Evolutionary conservation across 2,797 vertebrate species (phyloP).

Genomic region (Benthosema pterotum): DNA sequence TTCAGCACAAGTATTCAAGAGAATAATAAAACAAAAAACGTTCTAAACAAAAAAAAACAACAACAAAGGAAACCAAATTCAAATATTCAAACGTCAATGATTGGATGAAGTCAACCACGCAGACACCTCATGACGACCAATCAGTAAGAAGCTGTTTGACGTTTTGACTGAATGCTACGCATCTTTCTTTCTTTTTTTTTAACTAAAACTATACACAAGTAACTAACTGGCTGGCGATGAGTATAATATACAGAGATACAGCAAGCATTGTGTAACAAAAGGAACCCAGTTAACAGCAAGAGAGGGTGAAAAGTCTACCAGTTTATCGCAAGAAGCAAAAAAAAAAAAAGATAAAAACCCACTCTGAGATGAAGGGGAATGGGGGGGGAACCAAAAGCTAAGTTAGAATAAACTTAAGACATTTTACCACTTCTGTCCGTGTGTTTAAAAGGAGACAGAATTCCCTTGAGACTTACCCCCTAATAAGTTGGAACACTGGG

Average conservation of each 20-base stretch:
- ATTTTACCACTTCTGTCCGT: slow-evolving; percentile 47
- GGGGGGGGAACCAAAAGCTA: slow-evolving; percentile 56
- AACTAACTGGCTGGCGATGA: slow-evolving; percentile 50
- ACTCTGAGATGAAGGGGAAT: slow-evolving; percentile 51
- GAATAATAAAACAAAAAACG: not conserved
- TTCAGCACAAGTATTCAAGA: slow-evolving; percentile 63
- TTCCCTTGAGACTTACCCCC: slow-evolving; percentile 42
- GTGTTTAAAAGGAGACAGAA: slow-evolving; percentile 35
- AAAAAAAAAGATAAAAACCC: slow-evolving; percentile 32
- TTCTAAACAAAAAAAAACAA: too few species aligned
- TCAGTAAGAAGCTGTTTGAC: slow-evolving; percentile 23
- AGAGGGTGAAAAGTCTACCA: slow-evolving; percentile 39
- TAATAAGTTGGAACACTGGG: slow-evolving; percentile 30
- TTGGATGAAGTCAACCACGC: slow-evolving; percentile 42
- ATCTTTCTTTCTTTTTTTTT: slow-evolving; percentile 35
- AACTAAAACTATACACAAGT: slow-evolving; percentile 50
- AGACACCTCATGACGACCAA: slow-evolving; percentile 47
- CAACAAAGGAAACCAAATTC: slow-evolving; percentile 43
- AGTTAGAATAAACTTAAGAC: slow-evolving; percentile 60
- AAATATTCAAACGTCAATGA: slow-evolving; percentile 56
- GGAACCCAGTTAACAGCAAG: slow-evolving; percentile 48
- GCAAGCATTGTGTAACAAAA: slow-evolving; percentile 46
- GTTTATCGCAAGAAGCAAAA: slow-evolving; percentile 52
- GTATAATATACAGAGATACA: slow-evolving; percentile 50
- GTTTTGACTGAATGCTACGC: slow-evolving; percentile 58